Conservation (phyloP, 2,113 vertebrate genomes). For the Cepphus grylle region DNA sequence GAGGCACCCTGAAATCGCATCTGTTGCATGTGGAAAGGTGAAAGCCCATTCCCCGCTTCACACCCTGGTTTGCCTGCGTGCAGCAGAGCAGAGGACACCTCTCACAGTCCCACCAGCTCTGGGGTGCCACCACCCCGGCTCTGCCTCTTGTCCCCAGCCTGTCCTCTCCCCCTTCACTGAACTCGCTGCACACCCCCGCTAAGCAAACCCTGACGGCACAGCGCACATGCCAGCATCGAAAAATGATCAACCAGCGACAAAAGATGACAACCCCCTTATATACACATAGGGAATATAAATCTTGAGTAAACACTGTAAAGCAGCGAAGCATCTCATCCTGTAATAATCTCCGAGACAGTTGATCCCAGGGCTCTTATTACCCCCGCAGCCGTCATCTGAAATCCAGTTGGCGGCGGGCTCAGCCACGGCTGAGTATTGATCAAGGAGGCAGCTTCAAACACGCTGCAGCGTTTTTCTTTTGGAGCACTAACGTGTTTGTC, state of each 20-base stretch:
- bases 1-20: background rate
- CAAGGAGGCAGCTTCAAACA: conserved; percentile 29
- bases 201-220: background rate
- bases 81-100: background rate
- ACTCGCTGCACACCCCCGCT: fast-evolving
- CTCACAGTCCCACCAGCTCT: background rate
- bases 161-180: background rate
- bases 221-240: fast-evolving
- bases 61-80: background rate
- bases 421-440: conserved; percentile 56
- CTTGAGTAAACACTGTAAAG: conserved; percentile 60
- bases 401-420: conserved; percentile 26
- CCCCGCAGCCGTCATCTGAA: conserved; percentile 1
- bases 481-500: conserved; percentile 65
- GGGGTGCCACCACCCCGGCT: background rate
- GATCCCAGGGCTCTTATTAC: conserved; percentile 69
- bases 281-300: conserved; percentile 50
- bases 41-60: background rate
- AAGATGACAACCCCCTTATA: background rate
- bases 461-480: background rate
- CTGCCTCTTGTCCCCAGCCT: background rate
- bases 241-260: background rate
- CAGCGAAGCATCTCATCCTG: conserved; percentile 58
- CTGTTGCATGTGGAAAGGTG: background rate
- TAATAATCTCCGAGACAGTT: conserved; percentile 53